Conservation (phyloP, 1,140 invertebrate species). For the Drosophila varians region DNA sequence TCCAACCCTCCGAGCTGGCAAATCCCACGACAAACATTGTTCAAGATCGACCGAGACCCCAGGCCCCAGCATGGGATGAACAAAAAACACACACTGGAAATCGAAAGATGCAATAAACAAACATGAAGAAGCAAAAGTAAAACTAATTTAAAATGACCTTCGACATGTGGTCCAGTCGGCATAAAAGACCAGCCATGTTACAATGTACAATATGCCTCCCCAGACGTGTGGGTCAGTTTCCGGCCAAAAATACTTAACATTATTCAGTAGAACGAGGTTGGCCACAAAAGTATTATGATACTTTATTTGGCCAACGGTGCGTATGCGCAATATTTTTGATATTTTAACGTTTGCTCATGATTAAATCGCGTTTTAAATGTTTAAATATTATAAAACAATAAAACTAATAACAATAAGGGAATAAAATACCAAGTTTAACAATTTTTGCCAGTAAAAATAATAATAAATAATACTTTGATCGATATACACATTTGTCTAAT, state of each 20-base stretch:
- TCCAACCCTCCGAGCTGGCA: slow-evolving; percentile 16
- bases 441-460: too few species aligned
- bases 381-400: too few species aligned
- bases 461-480: too few species aligned
- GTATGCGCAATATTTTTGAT: background rate
- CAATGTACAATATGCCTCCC: slow-evolving; percentile 43
- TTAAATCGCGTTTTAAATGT: too few species aligned
- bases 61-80: slow-evolving; percentile 2
- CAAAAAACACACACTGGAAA: slow-evolving; percentile 11
- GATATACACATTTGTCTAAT: too few species aligned
- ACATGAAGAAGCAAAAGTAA: slow-evolving; percentile 32
- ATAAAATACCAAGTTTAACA: too few species aligned
- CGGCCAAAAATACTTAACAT: slow-evolving; percentile 57
- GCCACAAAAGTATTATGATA: background rate
- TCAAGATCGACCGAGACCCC: slow-evolving; percentile 39
- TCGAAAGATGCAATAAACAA: slow-evolving; percentile 30
- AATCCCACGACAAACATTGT: slow-evolving; percentile 62
- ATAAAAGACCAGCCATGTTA: slow-evolving; percentile 63
- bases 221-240: slow-evolving; percentile 16
- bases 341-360: too few species aligned
- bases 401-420: too few species aligned
- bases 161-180: slow-evolving; percentile 51
- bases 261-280: slow-evolving; percentile 29
- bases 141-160: slow-evolving; percentile 80
- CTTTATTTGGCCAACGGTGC: background rate